Percentiles rank a stretch among this genome's conserved stretches.
Evolutionary conservation across 2,888 invertebrate genomes (phyloP).

Genomic region (Myopa tessellatipennis): DNA sequence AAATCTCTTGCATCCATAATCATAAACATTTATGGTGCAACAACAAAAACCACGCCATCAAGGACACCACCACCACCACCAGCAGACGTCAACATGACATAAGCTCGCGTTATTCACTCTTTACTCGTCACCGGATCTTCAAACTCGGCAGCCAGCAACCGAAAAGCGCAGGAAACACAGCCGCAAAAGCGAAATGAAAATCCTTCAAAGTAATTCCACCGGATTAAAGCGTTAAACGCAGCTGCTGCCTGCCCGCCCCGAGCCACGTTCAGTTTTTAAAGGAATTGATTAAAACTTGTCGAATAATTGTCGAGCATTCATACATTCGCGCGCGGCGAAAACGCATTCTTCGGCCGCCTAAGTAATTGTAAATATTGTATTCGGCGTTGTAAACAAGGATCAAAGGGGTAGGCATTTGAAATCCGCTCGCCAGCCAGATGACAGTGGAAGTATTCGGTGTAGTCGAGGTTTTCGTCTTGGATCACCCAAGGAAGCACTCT

Average conservation of each 20-base stretch:
- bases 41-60: constrained; percentile 34
- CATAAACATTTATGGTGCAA: constrained; percentile 67
- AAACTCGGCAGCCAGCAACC: not conserved
- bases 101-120: constrained; percentile 20
- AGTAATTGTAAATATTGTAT: constrained; percentile 61
- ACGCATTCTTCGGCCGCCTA: constrained; percentile 46
- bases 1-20: constrained; percentile 61
- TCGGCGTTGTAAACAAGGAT: constrained; percentile 29
- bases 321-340: not conserved
- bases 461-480: not conserved
- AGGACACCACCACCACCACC: constrained; percentile 41
- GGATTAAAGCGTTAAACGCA: constrained; percentile 50
- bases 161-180: not conserved
- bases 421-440: not conserved
- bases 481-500: no score
- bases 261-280: constrained; percentile 32
- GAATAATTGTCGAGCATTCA: constrained; percentile 50
- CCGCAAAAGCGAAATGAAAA: constrained; percentile 19
- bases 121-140: constrained; percentile 12
- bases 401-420: constrained; percentile 28
- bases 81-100: constrained; percentile 37
- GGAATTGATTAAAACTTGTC: constrained; percentile 54
- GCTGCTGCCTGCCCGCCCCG: constrained; percentile 40
- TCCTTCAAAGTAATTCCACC: constrained; percentile 39
- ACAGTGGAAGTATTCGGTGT: not conserved